Evolutionary conservation across 2,113 vertebrate genomes (phyloP), one percentile per base, ranked within the genome.

Genomic region (Motacilla tschutschensis): DNA sequence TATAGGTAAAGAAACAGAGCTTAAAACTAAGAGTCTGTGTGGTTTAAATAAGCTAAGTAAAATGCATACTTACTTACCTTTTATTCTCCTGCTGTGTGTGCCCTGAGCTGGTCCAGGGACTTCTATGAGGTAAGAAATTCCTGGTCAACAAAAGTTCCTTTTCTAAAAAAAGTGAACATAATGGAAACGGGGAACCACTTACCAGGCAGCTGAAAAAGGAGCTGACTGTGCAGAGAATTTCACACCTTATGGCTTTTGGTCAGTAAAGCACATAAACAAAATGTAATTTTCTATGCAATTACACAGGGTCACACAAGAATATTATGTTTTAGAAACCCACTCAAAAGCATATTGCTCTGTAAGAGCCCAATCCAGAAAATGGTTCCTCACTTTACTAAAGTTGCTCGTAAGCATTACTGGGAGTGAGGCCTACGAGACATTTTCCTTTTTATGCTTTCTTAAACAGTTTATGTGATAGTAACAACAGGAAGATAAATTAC

Each of bases 71-170:
- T 92, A 88, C 90, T 88, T 93, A 87, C 93, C 91, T 92, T 91
- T 95, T 94, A 90, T 95, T 93, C 90, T 95, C 90, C 95, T 95
- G 94, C 94, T 93, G 93, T 91, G 88, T 90, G 88, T 87, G 90
- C 90, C 75, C 73, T 94, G 24, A 74, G 78, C 89, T 88, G 90
- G 89, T 91, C 92, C 80, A 93, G 84, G 76, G 93, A 95, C 74
- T 83, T 95, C 95, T 85, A 85, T 79, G 94, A 96, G 85, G 91
- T 92, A 94, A 95, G 94, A 94, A 90, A 96, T 95, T 94, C 94
- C 91, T 90, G 69, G 47, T 71, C 70, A 91, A 95, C 85, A 93
- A 81, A 95, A 95, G 83, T 90, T 95, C 83, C 91, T 88, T 96
- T 95, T 92, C 92, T 93, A 81, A 88, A 93, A 95, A 96, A 95